These are phyloP conservation scores for Porites cylindrica DNA, from an alignment of 92 coral and sea anemone genomes.

Conservation along the genomic window DNA sequence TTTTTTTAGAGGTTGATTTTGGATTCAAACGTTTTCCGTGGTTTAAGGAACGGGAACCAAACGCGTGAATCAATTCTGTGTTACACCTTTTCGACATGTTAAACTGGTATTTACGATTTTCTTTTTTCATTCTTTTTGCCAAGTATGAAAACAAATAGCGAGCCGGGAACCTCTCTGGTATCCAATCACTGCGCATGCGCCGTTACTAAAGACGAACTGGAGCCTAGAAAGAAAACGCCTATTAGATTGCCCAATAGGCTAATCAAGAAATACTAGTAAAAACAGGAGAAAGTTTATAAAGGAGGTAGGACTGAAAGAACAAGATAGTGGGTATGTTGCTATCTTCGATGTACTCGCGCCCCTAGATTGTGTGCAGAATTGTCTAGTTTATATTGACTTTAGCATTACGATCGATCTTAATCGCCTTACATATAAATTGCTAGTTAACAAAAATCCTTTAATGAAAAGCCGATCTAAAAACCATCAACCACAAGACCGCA, in stretches of 20 bases:
- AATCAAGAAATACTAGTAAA: too few species aligned
- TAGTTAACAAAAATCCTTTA: neutral
- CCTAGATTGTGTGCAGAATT: neutral
- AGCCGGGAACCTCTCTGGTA: neutral
- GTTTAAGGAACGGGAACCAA: too few species aligned
- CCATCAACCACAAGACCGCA: slow-evolving; percentile 29
- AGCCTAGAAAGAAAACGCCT: too few species aligned
- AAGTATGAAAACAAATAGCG: neutral
- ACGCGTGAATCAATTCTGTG: neutral
- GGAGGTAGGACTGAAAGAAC: too few species aligned
- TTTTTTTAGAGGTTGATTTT: too few species aligned
- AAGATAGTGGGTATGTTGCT: too few species aligned
- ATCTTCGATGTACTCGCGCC: too few species aligned
- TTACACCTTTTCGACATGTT: neutral
- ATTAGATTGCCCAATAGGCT: too few species aligned
- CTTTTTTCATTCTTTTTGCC: neutral
- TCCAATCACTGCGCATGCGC: neutral
- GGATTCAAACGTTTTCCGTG: too few species aligned
- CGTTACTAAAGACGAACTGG: too few species aligned
- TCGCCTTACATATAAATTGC: neutral
- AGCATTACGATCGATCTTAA: neutral
- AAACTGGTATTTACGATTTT: neutral
- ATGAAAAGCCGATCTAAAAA: neutral
- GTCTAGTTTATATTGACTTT: neutral
- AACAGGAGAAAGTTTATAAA: too few species aligned